phyloP scores from a whole-genome alignment of 2,888 invertebrate species.

The Patella caerulea region DNA sequence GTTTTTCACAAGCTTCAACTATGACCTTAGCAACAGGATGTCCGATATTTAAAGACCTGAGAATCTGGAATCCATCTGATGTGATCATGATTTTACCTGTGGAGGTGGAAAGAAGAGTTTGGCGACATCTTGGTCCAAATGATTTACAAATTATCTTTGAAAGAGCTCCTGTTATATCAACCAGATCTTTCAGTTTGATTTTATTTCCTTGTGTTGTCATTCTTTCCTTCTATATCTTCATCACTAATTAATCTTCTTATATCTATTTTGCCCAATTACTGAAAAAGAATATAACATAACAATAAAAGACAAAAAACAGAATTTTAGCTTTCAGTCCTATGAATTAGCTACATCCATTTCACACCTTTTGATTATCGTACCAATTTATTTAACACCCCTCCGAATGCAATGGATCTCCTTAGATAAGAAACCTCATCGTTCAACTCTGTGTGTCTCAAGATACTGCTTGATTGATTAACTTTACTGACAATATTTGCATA shows the following conservation, averaged over 20 bases:
- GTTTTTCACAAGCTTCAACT: conserved; percentile 35
- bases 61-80: conserved; percentile 48
- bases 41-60: conserved; percentile 47
- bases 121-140: conserved; percentile 53
- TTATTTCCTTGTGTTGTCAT: too few species aligned
- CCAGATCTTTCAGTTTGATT: conserved; percentile 5
- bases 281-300: too few species aligned
- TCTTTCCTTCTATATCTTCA: too few species aligned
- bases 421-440: too few species aligned
- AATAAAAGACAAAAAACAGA: not conserved
- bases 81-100: conserved; percentile 44
- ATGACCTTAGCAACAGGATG: conserved; percentile 56
- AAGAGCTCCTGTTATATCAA: conserved; percentile 28
- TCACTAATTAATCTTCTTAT: not conserved
- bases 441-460: too few species aligned
- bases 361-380: too few species aligned
- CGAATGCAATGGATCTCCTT: too few species aligned
- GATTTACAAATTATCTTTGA: conserved; percentile 37
- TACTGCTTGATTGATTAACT: too few species aligned
- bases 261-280: too few species aligned
- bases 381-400: too few species aligned
- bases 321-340: not conserved
- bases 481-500: too few species aligned
- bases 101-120: conserved; percentile 48
- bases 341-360: too few species aligned